phyloP scores from a whole-genome alignment of 1,140 invertebrate species.

The Triops cancriformis region DNA sequence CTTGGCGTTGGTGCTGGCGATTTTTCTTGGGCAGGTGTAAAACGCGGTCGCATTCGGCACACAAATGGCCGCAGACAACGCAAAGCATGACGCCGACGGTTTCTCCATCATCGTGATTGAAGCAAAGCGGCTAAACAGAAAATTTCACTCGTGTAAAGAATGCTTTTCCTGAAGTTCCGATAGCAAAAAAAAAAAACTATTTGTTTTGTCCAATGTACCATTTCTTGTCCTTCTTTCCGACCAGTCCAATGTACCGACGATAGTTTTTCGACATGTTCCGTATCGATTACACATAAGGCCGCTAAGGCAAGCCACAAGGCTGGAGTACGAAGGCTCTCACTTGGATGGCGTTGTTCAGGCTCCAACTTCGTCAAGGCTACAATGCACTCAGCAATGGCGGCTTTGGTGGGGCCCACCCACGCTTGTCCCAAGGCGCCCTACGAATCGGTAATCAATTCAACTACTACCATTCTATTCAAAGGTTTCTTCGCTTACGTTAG shows the following conservation, averaged over 20 bases:
- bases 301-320: constrained; percentile 87
- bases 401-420: constrained; percentile 81
- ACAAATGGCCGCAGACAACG: constrained; percentile 80
- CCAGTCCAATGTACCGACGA: constrained; percentile 62
- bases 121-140: constrained; percentile 62
- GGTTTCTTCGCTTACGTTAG: constrained; percentile 54
- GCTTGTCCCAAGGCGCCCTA: constrained; percentile 74
- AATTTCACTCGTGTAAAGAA: constrained; percentile 19
- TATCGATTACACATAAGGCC: constrained; percentile 82
- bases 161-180: constrained; percentile 13
- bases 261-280: constrained; percentile 78
- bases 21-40: constrained; percentile 83
- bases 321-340: constrained; percentile 67
- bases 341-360: constrained; percentile 60
- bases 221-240: constrained; percentile 48
- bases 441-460: constrained; percentile 30
- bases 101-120: constrained; percentile 93
- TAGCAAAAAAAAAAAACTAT: constrained; percentile 6
- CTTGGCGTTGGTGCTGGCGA: constrained; percentile 77
- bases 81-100: constrained; percentile 88
- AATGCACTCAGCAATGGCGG: constrained; percentile 84
- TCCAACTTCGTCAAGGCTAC: constrained; percentile 71
- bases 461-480: neutral
- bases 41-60: constrained; percentile 90
- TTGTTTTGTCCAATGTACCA: constrained; percentile 42